phyloP scores from a whole-genome alignment of 1,140 invertebrate genomes.

The Drosophila ironensis region DNA sequence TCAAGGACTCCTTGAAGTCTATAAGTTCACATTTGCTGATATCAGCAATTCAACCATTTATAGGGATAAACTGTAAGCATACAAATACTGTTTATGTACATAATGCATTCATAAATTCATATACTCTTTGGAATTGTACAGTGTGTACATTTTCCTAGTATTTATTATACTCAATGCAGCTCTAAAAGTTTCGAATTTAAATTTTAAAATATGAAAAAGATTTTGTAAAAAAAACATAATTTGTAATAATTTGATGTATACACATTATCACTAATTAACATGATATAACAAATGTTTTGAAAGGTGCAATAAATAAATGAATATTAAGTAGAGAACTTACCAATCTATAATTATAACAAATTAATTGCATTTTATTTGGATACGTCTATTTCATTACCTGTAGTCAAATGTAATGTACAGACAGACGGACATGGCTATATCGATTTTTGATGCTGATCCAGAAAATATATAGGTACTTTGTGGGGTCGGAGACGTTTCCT shows the following conservation, averaged over 20 bases:
- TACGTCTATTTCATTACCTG: no score
- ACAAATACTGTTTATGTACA: neutral
- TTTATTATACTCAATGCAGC: constrained; percentile 4
- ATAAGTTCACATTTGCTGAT: constrained; percentile 2
- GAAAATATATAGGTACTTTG: no score
- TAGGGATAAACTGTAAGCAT: constrained; percentile 8
- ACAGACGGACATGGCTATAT: no score
- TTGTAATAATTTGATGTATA: constrained; percentile 14
- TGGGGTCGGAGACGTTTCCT: no score
- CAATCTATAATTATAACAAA: no score
- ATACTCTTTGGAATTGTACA: no score
- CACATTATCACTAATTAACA: constrained; percentile 5
- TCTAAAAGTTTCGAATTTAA: constrained; percentile 14
- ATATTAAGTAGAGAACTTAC: constrained; percentile 8
- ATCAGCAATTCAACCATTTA: constrained; percentile 11
- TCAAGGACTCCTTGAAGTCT: no score
- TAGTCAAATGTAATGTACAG: neutral
- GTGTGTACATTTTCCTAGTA: no score
- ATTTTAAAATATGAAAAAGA: neutral
- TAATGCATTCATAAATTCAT: neutral
- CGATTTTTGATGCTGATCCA: no score
- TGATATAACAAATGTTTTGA: constrained; percentile 15
- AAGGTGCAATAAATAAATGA: constrained; percentile 35
- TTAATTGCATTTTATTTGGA: no score
- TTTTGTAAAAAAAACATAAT: constrained; percentile 8